A percentile compares a stretch with the other conserved stretches of the same genome.
Conservation (phyloP, 1,140 invertebrate genomes). For the Onthophagus taurus region DNA sequence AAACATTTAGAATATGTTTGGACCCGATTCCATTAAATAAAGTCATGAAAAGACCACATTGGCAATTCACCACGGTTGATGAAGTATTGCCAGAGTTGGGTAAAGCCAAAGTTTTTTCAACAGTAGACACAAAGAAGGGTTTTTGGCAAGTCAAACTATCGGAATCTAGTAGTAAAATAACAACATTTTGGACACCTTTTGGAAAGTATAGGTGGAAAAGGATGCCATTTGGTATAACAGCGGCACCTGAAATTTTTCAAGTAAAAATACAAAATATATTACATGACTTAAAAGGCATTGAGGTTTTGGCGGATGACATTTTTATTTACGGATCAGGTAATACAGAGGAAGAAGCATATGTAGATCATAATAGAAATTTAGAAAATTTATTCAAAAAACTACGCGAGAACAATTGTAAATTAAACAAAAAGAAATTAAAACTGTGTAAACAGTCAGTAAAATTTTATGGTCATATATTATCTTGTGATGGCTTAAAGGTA, state of each 20-base stretch:
- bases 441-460: background rate
- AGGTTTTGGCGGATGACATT: background rate
- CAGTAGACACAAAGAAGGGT: background rate
- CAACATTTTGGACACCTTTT: background rate
- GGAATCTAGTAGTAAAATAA: background rate
- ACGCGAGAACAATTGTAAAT: background rate
- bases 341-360: background rate
- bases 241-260: background rate
- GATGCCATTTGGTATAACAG: background rate
- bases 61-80: conserved; percentile 35
- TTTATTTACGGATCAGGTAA: background rate
- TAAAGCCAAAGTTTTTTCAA: conserved; percentile 2
- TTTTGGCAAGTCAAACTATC: conserved; percentile 2
- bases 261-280: background rate
- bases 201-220: background rate
- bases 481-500: background rate
- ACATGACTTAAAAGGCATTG: background rate
- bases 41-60: conserved; percentile 33
- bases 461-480: background rate
- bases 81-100: conserved; percentile 28
- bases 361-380: background rate
- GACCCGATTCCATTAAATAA: conserved; percentile 42
- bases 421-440: background rate
- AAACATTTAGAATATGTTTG: too few relatives aligned
- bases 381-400: background rate